Percentiles rank a stretch among this genome's conserved stretches.
phyloP scores from a whole-genome alignment of 2,113 vertebrate genomes.

The Trichechus manatus region DNA sequence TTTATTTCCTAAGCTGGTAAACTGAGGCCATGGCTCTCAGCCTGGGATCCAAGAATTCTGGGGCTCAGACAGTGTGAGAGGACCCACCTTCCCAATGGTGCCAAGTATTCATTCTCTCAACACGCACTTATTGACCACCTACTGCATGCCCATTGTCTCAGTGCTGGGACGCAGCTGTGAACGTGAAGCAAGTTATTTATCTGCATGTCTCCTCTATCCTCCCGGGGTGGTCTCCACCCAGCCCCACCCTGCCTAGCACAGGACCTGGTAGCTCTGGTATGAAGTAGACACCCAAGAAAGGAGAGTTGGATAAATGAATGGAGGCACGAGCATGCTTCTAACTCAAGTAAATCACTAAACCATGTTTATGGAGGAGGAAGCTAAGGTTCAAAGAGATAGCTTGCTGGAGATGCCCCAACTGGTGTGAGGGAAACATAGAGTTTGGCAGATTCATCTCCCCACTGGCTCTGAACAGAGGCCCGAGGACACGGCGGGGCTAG shows the following conservation, averaged over 20 bases:
- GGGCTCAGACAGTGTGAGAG: not conserved
- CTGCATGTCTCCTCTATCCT: accelerated
- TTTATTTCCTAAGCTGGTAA: not conserved
- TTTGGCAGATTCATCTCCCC: not conserved
- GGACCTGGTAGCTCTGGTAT: not conserved
- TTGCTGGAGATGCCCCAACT: not conserved
- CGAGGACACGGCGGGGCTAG: too few relatives aligned
- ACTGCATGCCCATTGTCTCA: not conserved
- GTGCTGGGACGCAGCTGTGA: too few relatives aligned
- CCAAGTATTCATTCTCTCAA: not conserved
- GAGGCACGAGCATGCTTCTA: not conserved
- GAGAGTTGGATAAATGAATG: not conserved
- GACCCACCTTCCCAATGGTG: too few relatives aligned
- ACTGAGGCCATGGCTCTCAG: not conserved
- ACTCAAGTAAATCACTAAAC: not conserved
- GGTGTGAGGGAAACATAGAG: not conserved
- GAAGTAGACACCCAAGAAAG: too few relatives aligned
- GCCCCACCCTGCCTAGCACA: not conserved
- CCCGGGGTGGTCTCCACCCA: not conserved
- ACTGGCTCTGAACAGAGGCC: not conserved
- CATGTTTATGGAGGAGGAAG: not conserved
- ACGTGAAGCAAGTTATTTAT: not conserved
- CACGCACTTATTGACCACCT: not conserved
- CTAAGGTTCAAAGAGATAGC: not conserved
- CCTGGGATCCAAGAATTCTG: not conserved